phyloP scores from a whole-genome alignment of 2,113 vertebrate species.

The Micronycteris hirsuta region DNA sequence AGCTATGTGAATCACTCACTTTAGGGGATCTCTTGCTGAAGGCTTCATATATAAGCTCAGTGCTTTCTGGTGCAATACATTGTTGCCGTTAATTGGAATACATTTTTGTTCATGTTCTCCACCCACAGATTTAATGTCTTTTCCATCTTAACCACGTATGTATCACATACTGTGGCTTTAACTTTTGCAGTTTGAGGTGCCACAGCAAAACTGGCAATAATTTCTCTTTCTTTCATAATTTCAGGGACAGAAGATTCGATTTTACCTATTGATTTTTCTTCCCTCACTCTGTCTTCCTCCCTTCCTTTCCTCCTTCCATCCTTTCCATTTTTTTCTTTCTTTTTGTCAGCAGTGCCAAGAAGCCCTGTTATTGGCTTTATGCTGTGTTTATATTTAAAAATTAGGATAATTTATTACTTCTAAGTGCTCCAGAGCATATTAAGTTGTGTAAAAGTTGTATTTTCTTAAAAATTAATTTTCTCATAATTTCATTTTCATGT shows the following conservation, averaged over 20 bases:
- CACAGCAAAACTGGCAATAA: not conserved
- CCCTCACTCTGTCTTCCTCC: not conserved
- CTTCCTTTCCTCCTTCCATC: not conserved
- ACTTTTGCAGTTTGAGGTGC: not conserved
- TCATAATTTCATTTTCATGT: not conserved
- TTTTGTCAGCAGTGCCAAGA: not conserved
- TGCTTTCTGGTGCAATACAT: not conserved
- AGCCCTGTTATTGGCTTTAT: not conserved
- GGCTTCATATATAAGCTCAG: not conserved
- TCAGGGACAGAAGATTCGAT: not conserved
- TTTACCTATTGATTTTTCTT: not conserved
- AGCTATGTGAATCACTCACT: not conserved
- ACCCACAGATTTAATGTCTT: not conserved
- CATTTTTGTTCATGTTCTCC: not conserved
- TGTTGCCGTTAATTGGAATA: not conserved
- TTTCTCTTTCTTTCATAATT: not conserved
- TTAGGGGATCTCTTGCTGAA: not conserved
- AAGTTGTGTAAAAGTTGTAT: not conserved
- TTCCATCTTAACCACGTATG: not conserved
- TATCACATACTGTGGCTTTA: not conserved
- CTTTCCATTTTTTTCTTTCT: not conserved
- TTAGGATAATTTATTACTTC: not conserved
- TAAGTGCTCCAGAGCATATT: not conserved
- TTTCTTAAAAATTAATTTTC: not conserved
- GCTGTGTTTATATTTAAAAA: not conserved